Conservation (phyloP, 2,888 invertebrate genomes). For the Sphaerophoria taeniata region DNA sequence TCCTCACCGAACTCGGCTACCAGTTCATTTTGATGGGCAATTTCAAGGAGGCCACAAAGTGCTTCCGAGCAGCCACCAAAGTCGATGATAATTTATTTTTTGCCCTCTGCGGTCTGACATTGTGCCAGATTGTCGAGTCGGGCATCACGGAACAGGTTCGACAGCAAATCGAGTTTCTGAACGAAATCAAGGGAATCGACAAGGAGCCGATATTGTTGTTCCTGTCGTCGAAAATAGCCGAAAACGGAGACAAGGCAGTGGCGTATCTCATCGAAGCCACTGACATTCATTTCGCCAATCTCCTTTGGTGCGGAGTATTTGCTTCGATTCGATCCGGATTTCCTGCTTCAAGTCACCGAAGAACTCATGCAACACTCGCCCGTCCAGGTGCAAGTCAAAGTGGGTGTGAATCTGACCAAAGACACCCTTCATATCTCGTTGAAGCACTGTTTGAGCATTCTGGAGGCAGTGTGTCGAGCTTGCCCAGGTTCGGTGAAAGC, state of each 20-base stretch:
- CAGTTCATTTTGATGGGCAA: constrained; percentile 90
- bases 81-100: constrained; percentile 92
- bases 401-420: constrained; percentile 81
- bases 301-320: constrained; percentile 91
- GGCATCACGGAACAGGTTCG: constrained; percentile 88
- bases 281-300: constrained; percentile 84
- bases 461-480: constrained; percentile 89
- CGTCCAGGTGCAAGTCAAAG: constrained; percentile 84
- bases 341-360: constrained; percentile 90
- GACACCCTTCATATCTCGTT: constrained; percentile 84
- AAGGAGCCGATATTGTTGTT: constrained; percentile 88
- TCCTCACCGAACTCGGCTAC: constrained; percentile 92
- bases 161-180: constrained; percentile 93
- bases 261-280: constrained; percentile 86
- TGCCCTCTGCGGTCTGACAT: constrained; percentile 91
- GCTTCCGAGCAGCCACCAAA: constrained; percentile 92
- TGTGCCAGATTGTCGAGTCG: constrained; percentile 91
- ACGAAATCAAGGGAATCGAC: constrained; percentile 89
- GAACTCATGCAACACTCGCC: constrained; percentile 91
- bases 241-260: constrained; percentile 84
- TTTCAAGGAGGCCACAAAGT: constrained; percentile 90
- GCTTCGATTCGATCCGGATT: constrained; percentile 91
- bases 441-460: constrained; percentile 86
- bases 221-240: constrained; percentile 87
- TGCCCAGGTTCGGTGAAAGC: constrained; percentile 91